Evolutionary conservation across 2,113 vertebrate genomes (phyloP).

Genomic region (Hypomesus transpacificus): DNA sequence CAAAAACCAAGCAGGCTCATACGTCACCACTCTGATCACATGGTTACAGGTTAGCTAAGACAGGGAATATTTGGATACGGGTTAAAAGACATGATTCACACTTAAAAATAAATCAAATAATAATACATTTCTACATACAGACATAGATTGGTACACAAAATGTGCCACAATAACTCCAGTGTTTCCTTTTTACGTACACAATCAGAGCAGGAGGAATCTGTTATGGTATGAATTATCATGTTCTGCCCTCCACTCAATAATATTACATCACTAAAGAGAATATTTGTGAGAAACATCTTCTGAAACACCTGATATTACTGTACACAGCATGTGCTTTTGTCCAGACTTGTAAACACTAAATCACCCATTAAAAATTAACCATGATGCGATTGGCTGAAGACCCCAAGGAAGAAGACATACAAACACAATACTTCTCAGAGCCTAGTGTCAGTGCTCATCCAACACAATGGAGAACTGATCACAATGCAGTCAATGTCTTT

Average conservation of each 20-base stretch:
- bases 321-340: background rate
- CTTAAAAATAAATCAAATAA: slow-evolving; percentile 1
- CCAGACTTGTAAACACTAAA: slow-evolving; percentile 14
- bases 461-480: slow-evolving; percentile 47
- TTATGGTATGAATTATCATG: slow-evolving; percentile 8
- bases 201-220: slow-evolving; percentile 15
- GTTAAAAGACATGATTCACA: slow-evolving; percentile 18
- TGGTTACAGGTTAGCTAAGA: too few species aligned
- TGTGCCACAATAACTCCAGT: slow-evolving; percentile 44
- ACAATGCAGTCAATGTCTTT: slow-evolving; percentile 45
- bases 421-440: background rate
- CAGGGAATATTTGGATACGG: too few species aligned
- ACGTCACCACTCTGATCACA: too few species aligned
- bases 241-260: slow-evolving; percentile 15
- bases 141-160: too few species aligned
- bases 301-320: background rate
- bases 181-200: slow-evolving; percentile 9
- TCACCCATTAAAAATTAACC: slow-evolving; percentile 24
- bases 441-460: background rate
- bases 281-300: too few species aligned
- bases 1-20: slow-evolving; percentile 11
- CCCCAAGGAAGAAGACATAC: slow-evolving; percentile 33
- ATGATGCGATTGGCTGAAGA: slow-evolving; percentile 21
- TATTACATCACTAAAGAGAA: too few species aligned
- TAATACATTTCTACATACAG: slow-evolving; percentile 44